Evolutionary conservation across 92 coral and sea anemone genomes (phyloP).

Genomic region (Umimayanthus chanpuru): DNA sequence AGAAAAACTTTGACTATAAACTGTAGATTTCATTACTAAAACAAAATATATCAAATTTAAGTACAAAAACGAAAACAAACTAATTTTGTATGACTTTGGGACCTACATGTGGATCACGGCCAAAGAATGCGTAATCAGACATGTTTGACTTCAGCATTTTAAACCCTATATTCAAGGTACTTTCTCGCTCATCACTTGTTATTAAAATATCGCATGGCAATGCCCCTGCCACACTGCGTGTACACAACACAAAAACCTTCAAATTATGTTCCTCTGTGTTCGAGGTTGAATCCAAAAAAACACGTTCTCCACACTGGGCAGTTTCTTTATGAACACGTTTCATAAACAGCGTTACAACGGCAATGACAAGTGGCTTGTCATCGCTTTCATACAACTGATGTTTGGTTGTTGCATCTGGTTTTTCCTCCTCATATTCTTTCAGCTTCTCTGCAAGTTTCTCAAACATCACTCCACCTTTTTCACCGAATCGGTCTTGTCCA

Average conservation of each 20-base stretch:
- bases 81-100: too few relatives aligned
- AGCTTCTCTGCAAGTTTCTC: constrained; percentile 45
- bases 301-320: constrained; percentile 33
- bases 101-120: too few relatives aligned
- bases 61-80: too few relatives aligned
- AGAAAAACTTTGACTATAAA: too few relatives aligned
- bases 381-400: constrained; percentile 39
- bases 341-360: constrained; percentile 22
- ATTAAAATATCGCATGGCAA: too few relatives aligned
- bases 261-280: constrained; percentile 41
- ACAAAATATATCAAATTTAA: too few relatives aligned
- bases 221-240: too few relatives aligned
- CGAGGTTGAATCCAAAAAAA: constrained; percentile 46
- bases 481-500: constrained; percentile 56
- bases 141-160: too few relatives aligned
- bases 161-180: too few relatives aligned
- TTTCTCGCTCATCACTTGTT: too few relatives aligned
- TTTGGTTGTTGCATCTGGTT: constrained; percentile 23
- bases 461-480: constrained; percentile 45
- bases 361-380: constrained; percentile 23
- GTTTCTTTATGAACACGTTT: constrained; percentile 24
- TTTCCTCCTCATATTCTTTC: background rate
- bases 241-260: constrained; percentile 22
- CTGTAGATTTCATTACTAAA: too few relatives aligned
- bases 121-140: too few relatives aligned